These are phyloP conservation scores for Eurystomus glaucurus DNA, from an alignment of 2,797 vertebrate genomes.

Conservation along the genomic window DNA sequence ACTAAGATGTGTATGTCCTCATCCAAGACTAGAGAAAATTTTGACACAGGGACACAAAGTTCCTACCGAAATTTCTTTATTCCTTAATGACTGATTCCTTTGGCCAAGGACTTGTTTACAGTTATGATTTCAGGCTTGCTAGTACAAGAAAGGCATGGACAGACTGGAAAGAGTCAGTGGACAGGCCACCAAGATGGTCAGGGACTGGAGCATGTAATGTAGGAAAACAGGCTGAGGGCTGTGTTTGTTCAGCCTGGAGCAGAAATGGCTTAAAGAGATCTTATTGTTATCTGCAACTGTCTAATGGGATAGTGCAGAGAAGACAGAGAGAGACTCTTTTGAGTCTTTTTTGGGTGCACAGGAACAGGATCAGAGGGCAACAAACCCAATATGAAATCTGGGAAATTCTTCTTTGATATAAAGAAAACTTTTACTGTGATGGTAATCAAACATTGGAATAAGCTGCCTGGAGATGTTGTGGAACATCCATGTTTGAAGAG, in stretches of 20 bases:
- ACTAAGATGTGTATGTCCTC: neutral
- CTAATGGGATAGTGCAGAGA: neutral
- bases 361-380: neutral
- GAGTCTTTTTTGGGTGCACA: neutral
- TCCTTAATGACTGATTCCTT: neutral
- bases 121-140: neutral
- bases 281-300: neutral
- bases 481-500: neutral
- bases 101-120: neutral
- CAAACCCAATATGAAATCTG: neutral
- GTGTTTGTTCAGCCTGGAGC: neutral
- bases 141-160: neutral
- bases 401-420: neutral
- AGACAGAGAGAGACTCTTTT: neutral
- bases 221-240: neutral
- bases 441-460: neutral
- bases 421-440: neutral
- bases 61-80: neutral
- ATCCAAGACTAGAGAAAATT: neutral
- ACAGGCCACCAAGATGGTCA: neutral
- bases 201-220: fast-evolving
- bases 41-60: neutral
- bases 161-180: neutral
- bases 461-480: neutral
- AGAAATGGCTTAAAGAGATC: neutral